These are phyloP conservation scores for Temnothorax longispinosus DNA, from an alignment of 1,140 invertebrate species.

Conservation along the genomic window DNA sequence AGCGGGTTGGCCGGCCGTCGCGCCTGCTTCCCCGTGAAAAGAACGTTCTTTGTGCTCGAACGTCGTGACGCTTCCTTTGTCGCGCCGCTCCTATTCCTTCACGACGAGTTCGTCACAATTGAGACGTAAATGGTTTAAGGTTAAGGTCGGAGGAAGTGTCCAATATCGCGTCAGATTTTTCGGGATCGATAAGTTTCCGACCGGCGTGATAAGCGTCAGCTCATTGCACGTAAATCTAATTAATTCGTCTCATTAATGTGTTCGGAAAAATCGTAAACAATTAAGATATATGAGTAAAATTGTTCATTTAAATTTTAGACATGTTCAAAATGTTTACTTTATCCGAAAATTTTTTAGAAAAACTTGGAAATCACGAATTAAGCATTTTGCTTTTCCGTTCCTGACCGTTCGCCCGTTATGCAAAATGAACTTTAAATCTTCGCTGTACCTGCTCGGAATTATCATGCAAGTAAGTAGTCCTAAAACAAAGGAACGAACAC, in stretches of 20 bases:
- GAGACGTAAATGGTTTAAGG: conserved; percentile 45
- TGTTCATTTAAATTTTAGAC: conserved; percentile 7
- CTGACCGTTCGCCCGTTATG: background rate
- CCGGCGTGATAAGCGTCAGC: background rate
- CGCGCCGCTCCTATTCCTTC: conserved; percentile 47
- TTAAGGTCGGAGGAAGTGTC: conserved; percentile 54
- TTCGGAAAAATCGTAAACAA: background rate
- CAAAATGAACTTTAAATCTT: background rate
- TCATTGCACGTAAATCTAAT: background rate
- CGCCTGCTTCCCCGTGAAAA: conserved; percentile 55
- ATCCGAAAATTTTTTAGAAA: background rate
- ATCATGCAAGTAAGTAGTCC: background rate
- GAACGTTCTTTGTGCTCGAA: conserved; percentile 58
- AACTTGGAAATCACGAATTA: background rate
- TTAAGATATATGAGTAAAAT: background rate
- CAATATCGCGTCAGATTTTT: conserved; percentile 40
- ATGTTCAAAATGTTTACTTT: background rate
- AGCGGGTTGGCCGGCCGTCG: background rate
- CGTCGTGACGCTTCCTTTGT: conserved; percentile 62
- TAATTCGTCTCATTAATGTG: background rate
- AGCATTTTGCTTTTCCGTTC: background rate
- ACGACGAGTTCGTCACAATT: conserved; percentile 33
- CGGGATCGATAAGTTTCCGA: background rate
- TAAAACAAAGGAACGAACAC: conserved; percentile 32
- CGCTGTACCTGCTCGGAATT: background rate